phyloP scores from a whole-genome alignment of 2,888 invertebrate species.

The Monopis laevigella region DNA sequence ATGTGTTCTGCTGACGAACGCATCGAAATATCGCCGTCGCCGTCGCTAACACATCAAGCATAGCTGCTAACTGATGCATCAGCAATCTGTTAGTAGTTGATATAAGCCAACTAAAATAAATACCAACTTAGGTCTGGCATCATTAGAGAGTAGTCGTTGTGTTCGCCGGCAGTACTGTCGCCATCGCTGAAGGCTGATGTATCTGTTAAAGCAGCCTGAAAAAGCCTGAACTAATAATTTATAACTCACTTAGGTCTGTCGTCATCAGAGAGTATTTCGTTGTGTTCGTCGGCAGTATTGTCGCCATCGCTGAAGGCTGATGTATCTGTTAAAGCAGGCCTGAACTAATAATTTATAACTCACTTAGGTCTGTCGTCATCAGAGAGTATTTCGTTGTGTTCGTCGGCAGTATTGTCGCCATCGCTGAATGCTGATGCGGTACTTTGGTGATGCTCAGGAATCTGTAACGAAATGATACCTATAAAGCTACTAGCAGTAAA shows the following conservation, averaged over 20 bases:
- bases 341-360: constrained; percentile 22
- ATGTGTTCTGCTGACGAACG: no score
- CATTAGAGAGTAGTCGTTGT: no score
- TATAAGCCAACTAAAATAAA: no score
- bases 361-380: constrained; percentile 50
- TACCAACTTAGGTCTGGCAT: no score
- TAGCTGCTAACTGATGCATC: no score
- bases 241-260: constrained; percentile 43
- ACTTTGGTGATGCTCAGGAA: constrained; percentile 59
- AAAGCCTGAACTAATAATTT: not conserved
- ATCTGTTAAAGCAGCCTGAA: no score
- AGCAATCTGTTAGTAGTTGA: no score
- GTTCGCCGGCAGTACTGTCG: no score
- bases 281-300: constrained; percentile 42
- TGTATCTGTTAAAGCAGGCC: no score
- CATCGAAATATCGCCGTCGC: no score
- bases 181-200: no score
- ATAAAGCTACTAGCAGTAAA: constrained; percentile 15
- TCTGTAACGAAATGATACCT: constrained; percentile 32
- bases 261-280: constrained; percentile 44
- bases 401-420: constrained; percentile 46
- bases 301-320: constrained; percentile 60
- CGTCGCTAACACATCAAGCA: no score
- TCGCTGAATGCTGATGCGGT: constrained; percentile 55
- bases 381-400: constrained; percentile 40